A percentile compares a stretch with the other conserved stretches of the same genome.
phyloP scores from a whole-genome alignment of 2,797 vertebrate genomes.

The Hylomyscus alleni region DNA sequence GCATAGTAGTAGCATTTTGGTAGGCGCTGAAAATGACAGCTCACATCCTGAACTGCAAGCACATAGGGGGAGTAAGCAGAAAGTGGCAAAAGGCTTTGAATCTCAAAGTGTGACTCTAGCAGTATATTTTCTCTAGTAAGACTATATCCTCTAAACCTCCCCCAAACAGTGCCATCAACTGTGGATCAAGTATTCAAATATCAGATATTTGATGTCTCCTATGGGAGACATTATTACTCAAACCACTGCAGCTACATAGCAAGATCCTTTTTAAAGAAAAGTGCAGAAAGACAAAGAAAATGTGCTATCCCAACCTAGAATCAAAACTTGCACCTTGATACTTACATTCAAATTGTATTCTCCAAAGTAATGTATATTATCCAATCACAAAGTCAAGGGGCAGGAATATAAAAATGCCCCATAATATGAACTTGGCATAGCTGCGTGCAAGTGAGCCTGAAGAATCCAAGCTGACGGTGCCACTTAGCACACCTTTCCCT shows the following conservation, averaged over 20 bases:
- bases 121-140: not conserved
- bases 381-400: conserved; percentile 11
- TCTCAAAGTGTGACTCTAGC: not conserved
- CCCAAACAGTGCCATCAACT: not conserved
- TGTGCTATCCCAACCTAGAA: not conserved
- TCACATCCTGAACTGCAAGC: not conserved
- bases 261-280: not conserved
- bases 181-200: not conserved
- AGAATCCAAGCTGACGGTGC: not conserved
- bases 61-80: not conserved
- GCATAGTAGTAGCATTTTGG: not conserved
- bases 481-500: not conserved
- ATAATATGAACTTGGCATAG: not conserved
- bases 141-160: not conserved
- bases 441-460: not conserved
- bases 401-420: not conserved
- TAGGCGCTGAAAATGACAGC: not conserved
- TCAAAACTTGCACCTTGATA: conserved; percentile 12
- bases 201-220: not conserved
- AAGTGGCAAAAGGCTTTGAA: not conserved
- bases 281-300: conserved; percentile 2
- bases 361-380: conserved; percentile 32
- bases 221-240: not conserved
- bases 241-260: not conserved
- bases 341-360: not conserved